These are phyloP conservation scores for Rhynchomys soricoides DNA, from an alignment of 2,113 vertebrate genomes.

Conservation along the genomic window DNA sequence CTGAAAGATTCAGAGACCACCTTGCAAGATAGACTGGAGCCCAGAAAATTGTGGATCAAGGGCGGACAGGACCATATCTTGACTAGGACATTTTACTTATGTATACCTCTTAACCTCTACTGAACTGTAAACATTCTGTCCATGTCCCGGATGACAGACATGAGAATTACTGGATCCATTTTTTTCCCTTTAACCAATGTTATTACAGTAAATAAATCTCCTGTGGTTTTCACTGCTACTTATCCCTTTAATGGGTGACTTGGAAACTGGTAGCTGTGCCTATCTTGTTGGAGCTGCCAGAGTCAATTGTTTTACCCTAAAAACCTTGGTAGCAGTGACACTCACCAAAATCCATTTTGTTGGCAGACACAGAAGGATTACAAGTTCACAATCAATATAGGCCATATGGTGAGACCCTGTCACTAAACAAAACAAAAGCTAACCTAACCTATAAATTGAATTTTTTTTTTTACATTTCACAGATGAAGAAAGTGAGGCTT, in stretches of 20 bases:
- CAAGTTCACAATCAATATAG: not conserved
- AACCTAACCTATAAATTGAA: not conserved
- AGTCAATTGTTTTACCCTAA: not conserved
- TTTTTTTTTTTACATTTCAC: constrained; percentile 2
- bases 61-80: not conserved
- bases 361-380: not conserved
- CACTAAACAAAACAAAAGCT: not conserved
- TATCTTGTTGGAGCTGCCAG: not conserved
- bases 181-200: not conserved
- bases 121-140: not conserved
- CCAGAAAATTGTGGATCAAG: not conserved
- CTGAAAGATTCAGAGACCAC: not conserved
- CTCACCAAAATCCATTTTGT: not conserved
- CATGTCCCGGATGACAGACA: not conserved
- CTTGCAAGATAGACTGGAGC: not conserved
- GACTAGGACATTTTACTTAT: too few species aligned
- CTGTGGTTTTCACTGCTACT: not conserved
- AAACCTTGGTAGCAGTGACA: not conserved
- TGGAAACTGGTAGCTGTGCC: not conserved
- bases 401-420: too few species aligned
- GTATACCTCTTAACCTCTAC: not conserved
- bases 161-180: not conserved
- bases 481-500: constrained; percentile 1
- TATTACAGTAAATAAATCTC: not conserved
- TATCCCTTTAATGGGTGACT: not conserved